Evolutionary conservation across 2,888 invertebrate species (phyloP).

Genomic region (Orchesella flavescens): DNA sequence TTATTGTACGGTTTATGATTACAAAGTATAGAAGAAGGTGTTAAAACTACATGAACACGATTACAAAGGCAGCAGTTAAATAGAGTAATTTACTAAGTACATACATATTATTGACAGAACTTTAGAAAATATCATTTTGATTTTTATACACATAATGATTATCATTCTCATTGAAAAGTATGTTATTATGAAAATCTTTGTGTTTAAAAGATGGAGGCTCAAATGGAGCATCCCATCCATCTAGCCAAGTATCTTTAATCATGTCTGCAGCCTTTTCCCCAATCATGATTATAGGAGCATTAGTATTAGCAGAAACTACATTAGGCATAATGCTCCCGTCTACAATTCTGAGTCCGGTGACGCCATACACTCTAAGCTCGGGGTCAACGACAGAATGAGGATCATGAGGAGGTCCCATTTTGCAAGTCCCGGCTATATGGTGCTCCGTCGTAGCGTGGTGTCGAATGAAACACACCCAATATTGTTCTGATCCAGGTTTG

Average conservation of each 20-base stretch:
- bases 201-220: too few relatives aligned
- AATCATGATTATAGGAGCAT: constrained; percentile 61
- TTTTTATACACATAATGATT: too few relatives aligned
- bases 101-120: too few relatives aligned
- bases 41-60: too few relatives aligned
- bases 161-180: too few relatives aligned
- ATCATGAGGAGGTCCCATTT: constrained; percentile 40
- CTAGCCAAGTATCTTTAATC: constrained; percentile 58
- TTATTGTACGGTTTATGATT: too few relatives aligned
- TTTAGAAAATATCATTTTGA: too few relatives aligned
- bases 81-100: too few relatives aligned
- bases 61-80: too few relatives aligned
- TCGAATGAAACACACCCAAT: constrained; percentile 50
- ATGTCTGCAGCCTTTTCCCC: constrained; percentile 61
- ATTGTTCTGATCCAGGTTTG: constrained; percentile 19
- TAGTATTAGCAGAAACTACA: constrained; percentile 54
- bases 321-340: constrained; percentile 41
- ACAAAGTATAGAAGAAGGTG: too few relatives aligned
- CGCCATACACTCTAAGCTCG: constrained; percentile 28
- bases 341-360: constrained; percentile 30
- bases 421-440: constrained; percentile 30
- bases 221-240: too few relatives aligned
- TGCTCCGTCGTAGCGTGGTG: constrained; percentile 20
- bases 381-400: constrained; percentile 37
- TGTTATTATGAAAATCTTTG: too few relatives aligned